phyloP scores from a whole-genome alignment of 2,113 vertebrate genomes.

The Corydoras sp. region DNA sequence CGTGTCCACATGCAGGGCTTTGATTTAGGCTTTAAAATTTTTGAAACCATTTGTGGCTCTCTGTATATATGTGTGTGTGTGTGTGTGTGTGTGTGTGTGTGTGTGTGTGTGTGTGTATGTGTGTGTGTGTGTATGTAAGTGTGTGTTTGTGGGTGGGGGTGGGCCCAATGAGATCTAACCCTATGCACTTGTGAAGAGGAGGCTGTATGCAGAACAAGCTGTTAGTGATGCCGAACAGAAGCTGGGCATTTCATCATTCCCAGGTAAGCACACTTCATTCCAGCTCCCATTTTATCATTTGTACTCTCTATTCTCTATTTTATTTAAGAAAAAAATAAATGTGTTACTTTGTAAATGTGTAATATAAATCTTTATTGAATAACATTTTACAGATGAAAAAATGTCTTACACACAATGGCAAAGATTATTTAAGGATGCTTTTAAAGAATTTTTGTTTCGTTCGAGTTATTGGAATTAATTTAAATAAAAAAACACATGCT shows the following conservation, averaged over 20 bases:
- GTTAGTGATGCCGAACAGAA: constrained; percentile 32
- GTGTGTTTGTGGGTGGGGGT: constrained; percentile 28
- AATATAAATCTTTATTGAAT: too few relatives aligned
- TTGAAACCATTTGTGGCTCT: constrained; percentile 24
- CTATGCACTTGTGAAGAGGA: constrained; percentile 39
- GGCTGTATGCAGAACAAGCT: constrained; percentile 1
- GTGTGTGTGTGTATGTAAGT: constrained; percentile 17
- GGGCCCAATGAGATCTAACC: constrained; percentile 36
- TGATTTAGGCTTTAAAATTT: constrained; percentile 26
- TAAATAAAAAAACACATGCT: too few relatives aligned
- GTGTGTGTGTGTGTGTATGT: constrained; percentile 32
- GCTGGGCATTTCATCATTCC: constrained; percentile 2
- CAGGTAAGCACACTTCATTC: constrained; percentile 25
- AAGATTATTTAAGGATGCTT: too few relatives aligned
- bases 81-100: constrained; percentile 24
- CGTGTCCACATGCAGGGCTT: too few relatives aligned
- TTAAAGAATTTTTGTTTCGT: too few relatives aligned
- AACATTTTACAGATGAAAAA: too few relatives aligned
- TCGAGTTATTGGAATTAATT: too few relatives aligned
- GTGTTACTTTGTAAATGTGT: too few relatives aligned
- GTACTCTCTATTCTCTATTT: neutral
- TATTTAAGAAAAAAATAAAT: neutral
- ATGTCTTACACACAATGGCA: too few relatives aligned
- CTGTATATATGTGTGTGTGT: constrained; percentile 7
- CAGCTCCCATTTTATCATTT: neutral